Conservation (phyloP, 2,797 vertebrate genomes). For the Dendrocincla fuliginosa region DNA sequence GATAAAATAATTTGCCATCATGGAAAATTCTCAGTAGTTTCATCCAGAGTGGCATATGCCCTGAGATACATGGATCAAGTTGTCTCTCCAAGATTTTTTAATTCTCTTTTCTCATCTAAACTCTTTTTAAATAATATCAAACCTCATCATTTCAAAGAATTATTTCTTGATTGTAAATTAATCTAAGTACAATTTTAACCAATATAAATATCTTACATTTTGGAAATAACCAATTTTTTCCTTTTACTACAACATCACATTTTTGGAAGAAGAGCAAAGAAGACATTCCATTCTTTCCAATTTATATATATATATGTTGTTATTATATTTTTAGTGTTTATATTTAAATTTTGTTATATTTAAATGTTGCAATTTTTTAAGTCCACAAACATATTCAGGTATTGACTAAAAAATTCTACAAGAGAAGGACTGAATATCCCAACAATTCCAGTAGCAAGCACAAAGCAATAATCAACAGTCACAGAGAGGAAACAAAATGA, state of each 20-base stretch:
- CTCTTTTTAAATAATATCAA: neutral
- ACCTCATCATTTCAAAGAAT: neutral
- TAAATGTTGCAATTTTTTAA: neutral
- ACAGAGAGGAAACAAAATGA: neutral
- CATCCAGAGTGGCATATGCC: neutral
- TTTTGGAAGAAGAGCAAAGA: neutral
- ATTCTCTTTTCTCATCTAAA: neutral
- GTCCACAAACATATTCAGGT: neutral
- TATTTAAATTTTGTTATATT: neutral
- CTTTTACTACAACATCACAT: neutral
- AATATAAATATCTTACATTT: neutral
- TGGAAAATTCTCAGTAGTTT: neutral
- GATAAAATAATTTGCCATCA: neutral
- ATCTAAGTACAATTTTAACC: neutral
- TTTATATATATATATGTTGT: neutral
- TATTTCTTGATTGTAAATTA: neutral
- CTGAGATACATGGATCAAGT: neutral
- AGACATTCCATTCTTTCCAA: neutral
- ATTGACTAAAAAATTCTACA: neutral
- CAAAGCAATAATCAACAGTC: neutral
- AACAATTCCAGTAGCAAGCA: neutral
- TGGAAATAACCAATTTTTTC: neutral
- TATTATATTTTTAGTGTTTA: neutral
- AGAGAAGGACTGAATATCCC: neutral
- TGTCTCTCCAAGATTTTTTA: neutral